These are phyloP conservation scores for Ptychadena robeensis DNA, from an alignment of 2,797 vertebrate species.

Conservation along the genomic window DNA sequence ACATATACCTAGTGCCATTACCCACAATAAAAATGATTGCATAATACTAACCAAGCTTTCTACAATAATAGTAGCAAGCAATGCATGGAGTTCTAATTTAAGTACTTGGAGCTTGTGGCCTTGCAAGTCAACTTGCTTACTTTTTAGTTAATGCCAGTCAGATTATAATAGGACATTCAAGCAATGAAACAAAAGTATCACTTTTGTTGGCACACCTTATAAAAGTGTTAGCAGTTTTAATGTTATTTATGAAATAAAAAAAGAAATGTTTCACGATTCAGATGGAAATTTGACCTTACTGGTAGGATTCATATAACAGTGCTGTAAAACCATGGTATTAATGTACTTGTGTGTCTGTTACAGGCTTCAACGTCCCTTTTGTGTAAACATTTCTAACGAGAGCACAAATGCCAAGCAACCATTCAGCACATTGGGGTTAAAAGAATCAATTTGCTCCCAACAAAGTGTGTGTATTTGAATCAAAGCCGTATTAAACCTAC, in stretches of 20 bases:
- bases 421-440: slow-evolving; percentile 55
- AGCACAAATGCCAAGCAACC: slow-evolving; percentile 49
- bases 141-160: background rate
- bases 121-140: background rate
- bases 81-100: too few relatives aligned
- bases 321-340: background rate
- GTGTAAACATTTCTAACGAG: slow-evolving; percentile 41
- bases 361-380: slow-evolving; percentile 36
- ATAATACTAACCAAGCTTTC: background rate
- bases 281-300: slow-evolving; percentile 1
- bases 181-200: background rate
- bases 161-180: background rate
- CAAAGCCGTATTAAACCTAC: slow-evolving; percentile 58
- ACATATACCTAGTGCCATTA: background rate
- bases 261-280: background rate
- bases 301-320: background rate
- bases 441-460: slow-evolving; percentile 60
- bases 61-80: background rate
- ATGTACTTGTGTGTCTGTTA: background rate
- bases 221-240: background rate
- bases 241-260: background rate
- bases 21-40: background rate
- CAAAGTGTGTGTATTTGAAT: slow-evolving; percentile 58
- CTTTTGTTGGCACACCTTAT: background rate
- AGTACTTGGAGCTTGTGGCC: too few relatives aligned